phyloP scores from a whole-genome alignment of 1,140 invertebrate genomes.

The Macrobrachium nipponense region DNA sequence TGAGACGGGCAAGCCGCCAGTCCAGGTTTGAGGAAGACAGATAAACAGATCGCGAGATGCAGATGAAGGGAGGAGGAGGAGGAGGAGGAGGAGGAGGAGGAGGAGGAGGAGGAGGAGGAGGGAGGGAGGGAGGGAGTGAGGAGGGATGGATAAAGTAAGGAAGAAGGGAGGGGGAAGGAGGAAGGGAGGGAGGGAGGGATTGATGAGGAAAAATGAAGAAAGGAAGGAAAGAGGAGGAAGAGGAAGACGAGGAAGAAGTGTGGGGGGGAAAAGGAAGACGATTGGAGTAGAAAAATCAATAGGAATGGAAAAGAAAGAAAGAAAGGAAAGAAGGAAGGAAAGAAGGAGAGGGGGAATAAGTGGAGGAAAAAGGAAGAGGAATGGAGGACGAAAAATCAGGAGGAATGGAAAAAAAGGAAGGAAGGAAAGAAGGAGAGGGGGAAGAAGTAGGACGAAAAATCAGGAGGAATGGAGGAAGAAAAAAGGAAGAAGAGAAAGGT shows the following conservation, averaged over 20 bases:
- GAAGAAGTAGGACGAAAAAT: too few relatives aligned
- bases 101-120: not conserved
- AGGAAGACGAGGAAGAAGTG: not conserved
- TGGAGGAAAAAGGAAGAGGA: not conserved
- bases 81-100: not conserved
- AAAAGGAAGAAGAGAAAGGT: conserved; percentile 2
- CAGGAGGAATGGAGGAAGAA: not conserved
- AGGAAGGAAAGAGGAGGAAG: not conserved
- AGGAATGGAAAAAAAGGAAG: not conserved
- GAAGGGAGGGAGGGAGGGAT: not conserved
- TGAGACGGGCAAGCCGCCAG: too few relatives aligned
- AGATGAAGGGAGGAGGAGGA: too few relatives aligned
- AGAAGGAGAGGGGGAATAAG: not conserved
- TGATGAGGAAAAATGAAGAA: conserved; percentile 7
- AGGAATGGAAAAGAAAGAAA: too few relatives aligned
- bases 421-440: not conserved
- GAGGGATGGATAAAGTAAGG: not conserved
- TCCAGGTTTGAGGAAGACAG: too few relatives aligned
- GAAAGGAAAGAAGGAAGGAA: not conserved
- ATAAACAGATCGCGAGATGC: too few relatives aligned
- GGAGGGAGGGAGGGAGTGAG: not conserved
- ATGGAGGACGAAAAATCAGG: not conserved
- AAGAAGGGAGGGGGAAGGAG: not conserved
- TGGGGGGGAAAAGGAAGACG: not conserved
- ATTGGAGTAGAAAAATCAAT: too few relatives aligned